These are phyloP conservation scores for Hyposoter didymator DNA, from an alignment of 2,888 invertebrate species.

Conservation along the genomic window DNA sequence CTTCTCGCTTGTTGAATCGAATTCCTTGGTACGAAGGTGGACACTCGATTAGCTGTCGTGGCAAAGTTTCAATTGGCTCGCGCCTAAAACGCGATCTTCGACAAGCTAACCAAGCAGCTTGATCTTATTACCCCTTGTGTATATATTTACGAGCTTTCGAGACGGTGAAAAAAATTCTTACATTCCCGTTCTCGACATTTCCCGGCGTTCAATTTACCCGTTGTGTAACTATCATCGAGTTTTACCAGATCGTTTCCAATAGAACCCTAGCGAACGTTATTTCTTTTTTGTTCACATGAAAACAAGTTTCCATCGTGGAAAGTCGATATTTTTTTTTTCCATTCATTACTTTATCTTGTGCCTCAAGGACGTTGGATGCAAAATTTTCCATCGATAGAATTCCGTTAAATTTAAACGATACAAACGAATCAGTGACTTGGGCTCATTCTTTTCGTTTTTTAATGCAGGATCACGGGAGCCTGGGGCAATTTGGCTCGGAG, in stretches of 20 bases:
- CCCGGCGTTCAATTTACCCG: slow-evolving; percentile 68
- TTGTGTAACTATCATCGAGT: slow-evolving; percentile 69
- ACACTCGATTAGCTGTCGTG: slow-evolving; percentile 68
- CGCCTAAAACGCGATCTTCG: slow-evolving; percentile 48
- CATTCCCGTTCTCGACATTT: slow-evolving; percentile 68
- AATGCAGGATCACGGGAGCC: no score
- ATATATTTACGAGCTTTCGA: slow-evolving; percentile 50
- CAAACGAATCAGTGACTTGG: no score
- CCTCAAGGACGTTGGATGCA: neutral
- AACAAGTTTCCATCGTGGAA: neutral
- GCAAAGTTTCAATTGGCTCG: slow-evolving; percentile 71
- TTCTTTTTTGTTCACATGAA: neutral
- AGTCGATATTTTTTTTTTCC: neutral
- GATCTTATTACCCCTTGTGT: slow-evolving; percentile 48
- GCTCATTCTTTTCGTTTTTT: no score
- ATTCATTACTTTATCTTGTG: neutral
- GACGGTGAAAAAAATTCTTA: slow-evolving; percentile 51
- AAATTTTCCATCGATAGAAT: no score
- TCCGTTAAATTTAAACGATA: no score
- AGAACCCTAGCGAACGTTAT: slow-evolving; percentile 59
- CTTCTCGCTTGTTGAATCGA: slow-evolving; percentile 56
- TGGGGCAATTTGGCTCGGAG: no score
- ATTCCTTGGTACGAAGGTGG: slow-evolving; percentile 61
- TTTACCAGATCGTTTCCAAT: slow-evolving; percentile 61
- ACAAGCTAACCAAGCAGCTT: slow-evolving; percentile 40